Conservation (phyloP, 2,888 invertebrate species). For the Ecdyonurus torrentis region DNA sequence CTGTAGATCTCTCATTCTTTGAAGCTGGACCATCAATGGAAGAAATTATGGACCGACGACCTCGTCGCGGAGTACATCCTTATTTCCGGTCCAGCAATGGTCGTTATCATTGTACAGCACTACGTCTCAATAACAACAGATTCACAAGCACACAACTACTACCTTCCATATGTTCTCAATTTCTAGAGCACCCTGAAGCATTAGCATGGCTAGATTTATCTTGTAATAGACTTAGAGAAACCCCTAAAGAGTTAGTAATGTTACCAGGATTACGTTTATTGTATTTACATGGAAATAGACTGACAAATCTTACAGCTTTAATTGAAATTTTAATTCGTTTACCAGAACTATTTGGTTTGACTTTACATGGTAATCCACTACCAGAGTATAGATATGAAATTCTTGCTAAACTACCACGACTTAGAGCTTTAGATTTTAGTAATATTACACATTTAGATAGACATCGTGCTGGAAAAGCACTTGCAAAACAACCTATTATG, state of each 20-base stretch:
- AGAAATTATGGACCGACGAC: slow-evolving; percentile 13
- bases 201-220: slow-evolving; percentile 20
- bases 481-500: neutral
- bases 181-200: slow-evolving; percentile 18
- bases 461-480: neutral
- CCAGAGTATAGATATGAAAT: slow-evolving; percentile 20
- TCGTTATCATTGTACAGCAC: slow-evolving; percentile 14
- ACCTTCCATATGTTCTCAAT: slow-evolving; percentile 14
- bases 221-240: slow-evolving; percentile 16
- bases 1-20: slow-evolving; percentile 17
- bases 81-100: slow-evolving; percentile 15
- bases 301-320: slow-evolving; percentile 15
- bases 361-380: slow-evolving; percentile 21
- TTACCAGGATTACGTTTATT: slow-evolving; percentile 16
- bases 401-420: slow-evolving; percentile 14
- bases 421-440: slow-evolving; percentile 19
- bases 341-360: slow-evolving; percentile 17
- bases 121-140: slow-evolving; percentile 18
- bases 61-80: slow-evolving; percentile 15
- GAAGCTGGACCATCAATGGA: slow-evolving; percentile 14
- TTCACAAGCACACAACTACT: slow-evolving; percentile 15
- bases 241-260: slow-evolving; percentile 16
- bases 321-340: slow-evolving; percentile 13
- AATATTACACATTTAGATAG: slow-evolving; percentile 16
- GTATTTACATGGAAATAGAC: slow-evolving; percentile 19